Conservation (phyloP, 2,113 vertebrate species). For the Corynorhinus townsendii region DNA sequence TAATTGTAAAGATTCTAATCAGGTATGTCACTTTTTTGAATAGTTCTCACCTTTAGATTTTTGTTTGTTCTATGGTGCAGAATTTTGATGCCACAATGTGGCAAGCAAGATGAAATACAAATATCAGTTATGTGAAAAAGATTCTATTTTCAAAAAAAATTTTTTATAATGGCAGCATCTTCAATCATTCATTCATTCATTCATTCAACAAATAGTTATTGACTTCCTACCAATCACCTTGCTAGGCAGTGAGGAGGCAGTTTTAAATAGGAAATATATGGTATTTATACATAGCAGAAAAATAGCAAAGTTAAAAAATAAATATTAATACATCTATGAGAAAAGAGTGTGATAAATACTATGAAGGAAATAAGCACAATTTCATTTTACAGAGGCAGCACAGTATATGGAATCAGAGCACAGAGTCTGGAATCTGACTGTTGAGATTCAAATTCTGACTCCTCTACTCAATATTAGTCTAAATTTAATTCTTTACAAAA, state of each 20-base stretch:
- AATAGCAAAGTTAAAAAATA: background rate
- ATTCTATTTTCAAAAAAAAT: background rate
- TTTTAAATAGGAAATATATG: background rate
- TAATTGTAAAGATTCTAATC: constrained; percentile 22
- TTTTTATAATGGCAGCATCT: background rate
- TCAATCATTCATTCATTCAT: background rate
- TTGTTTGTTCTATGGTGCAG: background rate
- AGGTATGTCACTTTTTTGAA: background rate
- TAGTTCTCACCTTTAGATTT: background rate
- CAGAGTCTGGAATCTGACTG: background rate
- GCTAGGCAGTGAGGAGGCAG: background rate
- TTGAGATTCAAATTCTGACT: background rate
- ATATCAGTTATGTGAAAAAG: background rate
- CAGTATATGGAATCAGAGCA: background rate
- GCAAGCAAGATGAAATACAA: constrained; percentile 1
- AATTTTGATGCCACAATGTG: constrained; percentile 26
- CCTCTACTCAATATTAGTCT: background rate
- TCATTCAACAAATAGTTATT: constrained; percentile 5
- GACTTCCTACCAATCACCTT: background rate
- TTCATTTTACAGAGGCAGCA: background rate
- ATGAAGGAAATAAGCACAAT: constrained; percentile 5
- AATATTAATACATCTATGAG: background rate
- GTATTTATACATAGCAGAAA: background rate
- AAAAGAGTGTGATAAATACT: background rate
- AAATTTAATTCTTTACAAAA: constrained; percentile 10